phyloP scores from a whole-genome alignment of 1,140 invertebrate species.

The Steinernema feltiae region DNA sequence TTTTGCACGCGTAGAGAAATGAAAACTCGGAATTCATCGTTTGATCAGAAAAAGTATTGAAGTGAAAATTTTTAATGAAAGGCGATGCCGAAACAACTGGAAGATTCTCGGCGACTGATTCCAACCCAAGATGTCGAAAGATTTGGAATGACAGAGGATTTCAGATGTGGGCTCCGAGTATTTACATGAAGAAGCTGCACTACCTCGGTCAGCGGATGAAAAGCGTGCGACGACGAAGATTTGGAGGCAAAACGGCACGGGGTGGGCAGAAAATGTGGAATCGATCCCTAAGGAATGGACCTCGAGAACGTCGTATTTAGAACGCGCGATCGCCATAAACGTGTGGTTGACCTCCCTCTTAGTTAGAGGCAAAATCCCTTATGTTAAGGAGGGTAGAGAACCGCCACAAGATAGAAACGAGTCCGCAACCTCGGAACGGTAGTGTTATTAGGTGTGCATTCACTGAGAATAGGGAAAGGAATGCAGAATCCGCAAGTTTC shows the following conservation, averaged over 20 bases:
- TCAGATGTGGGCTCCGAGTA: slow-evolving; percentile 39
- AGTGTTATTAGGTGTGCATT: neutral
- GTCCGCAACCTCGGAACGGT: neutral
- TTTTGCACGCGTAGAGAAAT: too few species aligned
- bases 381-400: slow-evolving; percentile 50
- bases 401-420: slow-evolving; percentile 52
- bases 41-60: too few species aligned
- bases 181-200: slow-evolving; percentile 43
- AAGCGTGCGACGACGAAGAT: slow-evolving; percentile 37
- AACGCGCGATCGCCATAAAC: slow-evolving; percentile 50
- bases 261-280: slow-evolving; percentile 54
- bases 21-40: too few species aligned
- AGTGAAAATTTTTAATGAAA: too few species aligned
- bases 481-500: neutral
- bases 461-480: neutral
- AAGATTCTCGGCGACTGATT: too few species aligned
- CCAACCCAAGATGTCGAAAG: too few species aligned
- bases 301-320: slow-evolving; percentile 52
- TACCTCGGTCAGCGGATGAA: slow-evolving; percentile 42
- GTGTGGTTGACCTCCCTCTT: slow-evolving; percentile 22
- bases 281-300: slow-evolving; percentile 53
- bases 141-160: neutral
- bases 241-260: slow-evolving; percentile 48
- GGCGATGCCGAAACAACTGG: too few species aligned
- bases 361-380: neutral